A percentile compares a stretch with the other conserved stretches of the same genome.
Conservation (phyloP, 1,140 invertebrate species). For the Drosophila rhopaloa region DNA sequence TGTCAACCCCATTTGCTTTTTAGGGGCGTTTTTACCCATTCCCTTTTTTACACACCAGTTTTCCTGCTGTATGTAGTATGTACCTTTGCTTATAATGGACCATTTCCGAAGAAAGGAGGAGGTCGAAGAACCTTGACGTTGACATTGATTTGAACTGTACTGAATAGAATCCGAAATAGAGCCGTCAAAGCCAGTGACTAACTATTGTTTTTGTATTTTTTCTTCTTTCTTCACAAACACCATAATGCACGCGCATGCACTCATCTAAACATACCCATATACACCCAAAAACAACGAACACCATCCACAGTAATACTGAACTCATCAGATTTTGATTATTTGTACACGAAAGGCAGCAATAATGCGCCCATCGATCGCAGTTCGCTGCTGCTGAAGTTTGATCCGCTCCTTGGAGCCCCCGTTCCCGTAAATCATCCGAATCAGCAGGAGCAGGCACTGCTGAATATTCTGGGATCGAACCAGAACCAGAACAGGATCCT, state of each 20-base stretch:
- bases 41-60: no score
- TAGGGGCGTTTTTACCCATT: slow-evolving; percentile 13
- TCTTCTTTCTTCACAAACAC: slow-evolving; percentile 36
- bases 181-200: slow-evolving; percentile 31
- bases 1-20: slow-evolving; percentile 5
- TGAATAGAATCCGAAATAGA: neutral
- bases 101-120: neutral
- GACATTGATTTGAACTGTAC: slow-evolving; percentile 27
- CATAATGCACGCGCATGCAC: slow-evolving; percentile 60
- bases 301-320: slow-evolving; percentile 74
- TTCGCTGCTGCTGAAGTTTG: slow-evolving; percentile 80
- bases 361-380: slow-evolving; percentile 73
- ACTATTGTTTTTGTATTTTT: slow-evolving; percentile 44
- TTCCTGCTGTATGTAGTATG: neutral
- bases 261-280: slow-evolving; percentile 19
- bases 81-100: neutral
- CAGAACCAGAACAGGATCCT: slow-evolving; percentile 48
- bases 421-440: slow-evolving; percentile 69
- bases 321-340: slow-evolving; percentile 83
- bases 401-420: slow-evolving; percentile 77
- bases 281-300: slow-evolving; percentile 17
- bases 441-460: slow-evolving; percentile 47
- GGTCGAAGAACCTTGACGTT: slow-evolving; percentile 10
- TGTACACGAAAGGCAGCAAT: slow-evolving; percentile 80
- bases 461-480: slow-evolving; percentile 39